Conservation (phyloP, 2,797 vertebrate species). For the Pseudochromis fuscus region DNA sequence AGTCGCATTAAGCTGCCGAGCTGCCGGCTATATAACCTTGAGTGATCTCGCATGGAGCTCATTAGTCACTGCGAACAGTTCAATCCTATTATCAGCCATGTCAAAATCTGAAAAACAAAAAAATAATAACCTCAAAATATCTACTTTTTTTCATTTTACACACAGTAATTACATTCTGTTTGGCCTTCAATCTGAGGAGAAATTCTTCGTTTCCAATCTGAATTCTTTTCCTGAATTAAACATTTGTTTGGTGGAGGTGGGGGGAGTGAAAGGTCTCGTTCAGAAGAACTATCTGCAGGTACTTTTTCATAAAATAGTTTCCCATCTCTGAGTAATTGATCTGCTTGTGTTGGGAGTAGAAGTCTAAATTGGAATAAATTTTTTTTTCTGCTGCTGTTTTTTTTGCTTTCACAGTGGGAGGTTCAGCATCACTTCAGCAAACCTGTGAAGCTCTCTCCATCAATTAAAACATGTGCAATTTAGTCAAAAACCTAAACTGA, state of each 20-base stretch:
- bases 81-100: slow-evolving; percentile 48
- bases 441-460: slow-evolving; percentile 21
- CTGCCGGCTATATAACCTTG: slow-evolving; percentile 61
- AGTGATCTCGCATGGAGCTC: slow-evolving; percentile 68
- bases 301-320: slow-evolving; percentile 44
- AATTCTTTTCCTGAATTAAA: slow-evolving; percentile 46
- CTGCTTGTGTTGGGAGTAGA: slow-evolving; percentile 18
- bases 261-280: slow-evolving; percentile 34
- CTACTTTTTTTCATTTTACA: slow-evolving; percentile 27
- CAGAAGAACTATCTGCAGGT: slow-evolving; percentile 31
- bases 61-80: slow-evolving; percentile 69
- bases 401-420: neutral
- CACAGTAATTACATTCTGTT: slow-evolving; percentile 62
- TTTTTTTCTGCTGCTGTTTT: slow-evolving; percentile 12
- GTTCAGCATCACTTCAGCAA: slow-evolving; percentile 7
- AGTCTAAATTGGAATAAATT: slow-evolving; percentile 29
- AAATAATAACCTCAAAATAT: slow-evolving; percentile 49
- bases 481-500: slow-evolving; percentile 20
- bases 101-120: slow-evolving; percentile 30
- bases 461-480: slow-evolving; percentile 37
- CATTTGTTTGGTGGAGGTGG: slow-evolving; percentile 26
- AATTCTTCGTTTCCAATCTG: slow-evolving; percentile 22
- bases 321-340: slow-evolving; percentile 41
- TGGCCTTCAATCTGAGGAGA: slow-evolving; percentile 60
- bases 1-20: slow-evolving; percentile 54